Conservation (phyloP, 2,888 invertebrate species). For the Drosophila differens region DNA sequence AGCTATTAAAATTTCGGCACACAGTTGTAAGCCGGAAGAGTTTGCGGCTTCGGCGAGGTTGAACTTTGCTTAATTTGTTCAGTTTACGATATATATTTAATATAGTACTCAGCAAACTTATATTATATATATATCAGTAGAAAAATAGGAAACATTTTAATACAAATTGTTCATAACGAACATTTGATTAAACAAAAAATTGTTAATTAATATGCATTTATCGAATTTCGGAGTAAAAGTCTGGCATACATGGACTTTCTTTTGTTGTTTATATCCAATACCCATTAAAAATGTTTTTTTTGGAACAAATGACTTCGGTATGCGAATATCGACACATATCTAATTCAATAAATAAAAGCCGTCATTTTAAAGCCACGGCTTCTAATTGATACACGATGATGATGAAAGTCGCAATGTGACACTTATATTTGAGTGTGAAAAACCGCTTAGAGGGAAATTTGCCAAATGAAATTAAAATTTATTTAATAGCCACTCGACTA, state of each 20-base stretch:
- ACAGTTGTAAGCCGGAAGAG: background rate
- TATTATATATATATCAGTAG: background rate
- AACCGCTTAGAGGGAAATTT: background rate
- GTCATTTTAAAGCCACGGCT: too few relatives aligned
- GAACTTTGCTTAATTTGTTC: background rate
- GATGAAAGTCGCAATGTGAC: too few relatives aligned
- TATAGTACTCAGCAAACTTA: background rate
- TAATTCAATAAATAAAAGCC: too few relatives aligned
- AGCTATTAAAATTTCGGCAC: background rate
- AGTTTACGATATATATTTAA: background rate
- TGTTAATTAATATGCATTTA: background rate
- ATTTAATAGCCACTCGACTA: background rate
- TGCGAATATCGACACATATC: too few relatives aligned
- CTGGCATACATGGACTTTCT: background rate
- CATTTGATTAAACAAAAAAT: too few relatives aligned
- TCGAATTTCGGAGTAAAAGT: too few relatives aligned
- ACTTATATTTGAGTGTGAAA: background rate
- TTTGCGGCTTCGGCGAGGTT: background rate
- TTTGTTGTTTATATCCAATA: background rate
- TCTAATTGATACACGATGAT: too few relatives aligned
- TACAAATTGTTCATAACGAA: too few relatives aligned
- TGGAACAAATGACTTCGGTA: too few relatives aligned
- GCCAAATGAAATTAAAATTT: background rate
- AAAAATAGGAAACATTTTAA: background rate
- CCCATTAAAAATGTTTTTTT: too few relatives aligned